Evolutionary conservation across 2,888 invertebrate genomes (phyloP), one percentile per base, ranked within the genome.

Genomic region (Spilosoma lubricipeda): DNA sequence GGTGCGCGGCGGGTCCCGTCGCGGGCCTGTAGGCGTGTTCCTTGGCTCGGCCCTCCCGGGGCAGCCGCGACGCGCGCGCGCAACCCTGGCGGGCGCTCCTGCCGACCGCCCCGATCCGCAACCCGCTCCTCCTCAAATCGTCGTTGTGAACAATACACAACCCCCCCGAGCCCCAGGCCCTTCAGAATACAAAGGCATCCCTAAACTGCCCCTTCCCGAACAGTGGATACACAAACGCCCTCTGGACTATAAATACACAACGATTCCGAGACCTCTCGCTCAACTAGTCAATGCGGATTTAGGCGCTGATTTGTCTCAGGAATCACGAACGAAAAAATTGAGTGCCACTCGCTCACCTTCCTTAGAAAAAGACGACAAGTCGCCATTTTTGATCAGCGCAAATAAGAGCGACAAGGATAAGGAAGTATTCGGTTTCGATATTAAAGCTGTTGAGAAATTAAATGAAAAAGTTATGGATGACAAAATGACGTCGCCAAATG

Each of bases 311-410:
- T 80, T 93, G 64, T 85, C 84, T 4, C 91, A 92, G 67, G 94
- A 93, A 71, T 84, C 90, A 1, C 87, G 93, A n/a, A 89, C 92
- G 2, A 94, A 93, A 74, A 95, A 94, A 76, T 95, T 85, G 79
- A 95, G 96, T 73, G 95, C 94, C 0, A 95, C 96, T 0, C 86
- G 96, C 18, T 96, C 96, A 0, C 96, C 96, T 0, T 96, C 96
- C 0, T 83, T 96, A n/a, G 96, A 96, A 76, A 95, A 95, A 81
- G 96, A 96, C 93, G 96, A 96, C 4, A 95, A 94, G 74, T 93
- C 94, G 0, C 96, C 96, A 13, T 94, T 95, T 74, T 77, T 92
- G 20, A 80, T 81, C 36, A 90, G 90, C 76, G 93, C 92, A 1
- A 91, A 63, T 63, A 70, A 90, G 67, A 86, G 89, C 9, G 93